Conservation (phyloP, 2,797 vertebrate genomes). For the Myotis vivesi region DNA sequence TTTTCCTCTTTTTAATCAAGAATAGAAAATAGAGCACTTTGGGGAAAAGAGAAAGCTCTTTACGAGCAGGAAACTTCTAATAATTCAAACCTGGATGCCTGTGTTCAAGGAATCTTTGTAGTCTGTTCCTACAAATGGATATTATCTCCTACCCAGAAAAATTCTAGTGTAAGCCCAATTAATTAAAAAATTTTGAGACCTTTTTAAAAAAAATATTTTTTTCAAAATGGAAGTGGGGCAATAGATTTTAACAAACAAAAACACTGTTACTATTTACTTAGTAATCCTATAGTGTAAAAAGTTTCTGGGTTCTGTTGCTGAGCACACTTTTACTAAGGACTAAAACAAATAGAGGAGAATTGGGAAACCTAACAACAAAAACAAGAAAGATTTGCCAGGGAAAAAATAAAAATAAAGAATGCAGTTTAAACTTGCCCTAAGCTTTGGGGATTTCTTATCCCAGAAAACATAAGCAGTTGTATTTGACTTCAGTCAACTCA, state of each 20-base stretch:
- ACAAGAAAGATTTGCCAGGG: background rate
- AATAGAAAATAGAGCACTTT: slow-evolving; percentile 9
- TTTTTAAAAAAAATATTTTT: background rate
- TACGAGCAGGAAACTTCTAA: background rate
- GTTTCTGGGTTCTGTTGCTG: background rate
- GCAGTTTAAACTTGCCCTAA: background rate
- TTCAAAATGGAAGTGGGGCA: background rate
- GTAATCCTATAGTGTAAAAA: background rate
- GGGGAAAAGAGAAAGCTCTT: background rate
- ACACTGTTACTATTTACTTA: slow-evolving; percentile 40
- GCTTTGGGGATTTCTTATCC: background rate
- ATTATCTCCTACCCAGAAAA: background rate
- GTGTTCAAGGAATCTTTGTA: background rate
- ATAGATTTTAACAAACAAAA: slow-evolving; percentile 37
- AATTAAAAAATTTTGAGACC: background rate
- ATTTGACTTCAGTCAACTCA: background rate
- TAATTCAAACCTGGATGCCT: background rate
- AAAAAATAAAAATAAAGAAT: background rate
- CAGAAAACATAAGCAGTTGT: background rate
- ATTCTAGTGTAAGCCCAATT: background rate
- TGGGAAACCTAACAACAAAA: background rate
- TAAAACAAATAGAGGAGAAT: slow-evolving; percentile 20
- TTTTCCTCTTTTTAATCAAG: background rate
- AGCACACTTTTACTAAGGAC: background rate
- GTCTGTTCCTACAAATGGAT: background rate